Evolutionary conservation across 2,888 invertebrate species (phyloP).

Genomic region (Erannis defoliaria): DNA sequence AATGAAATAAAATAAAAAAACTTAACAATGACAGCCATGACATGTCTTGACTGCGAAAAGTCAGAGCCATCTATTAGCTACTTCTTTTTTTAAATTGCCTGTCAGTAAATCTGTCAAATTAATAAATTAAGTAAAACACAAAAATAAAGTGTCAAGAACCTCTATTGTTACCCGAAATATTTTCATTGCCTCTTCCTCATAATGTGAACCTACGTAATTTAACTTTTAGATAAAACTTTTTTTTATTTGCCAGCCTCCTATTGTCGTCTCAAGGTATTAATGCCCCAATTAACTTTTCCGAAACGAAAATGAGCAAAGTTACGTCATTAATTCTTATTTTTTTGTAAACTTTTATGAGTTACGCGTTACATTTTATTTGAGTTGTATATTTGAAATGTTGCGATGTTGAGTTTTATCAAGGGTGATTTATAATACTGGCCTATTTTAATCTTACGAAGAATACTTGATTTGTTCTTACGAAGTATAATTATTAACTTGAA

Average conservation of each 20-base stretch:
- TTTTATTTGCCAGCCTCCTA: constrained; percentile 41
- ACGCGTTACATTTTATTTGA: constrained; percentile 31
- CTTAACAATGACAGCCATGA: no score
- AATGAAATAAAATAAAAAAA: no score
- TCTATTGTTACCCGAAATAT: constrained; percentile 32
- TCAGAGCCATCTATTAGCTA: no score
- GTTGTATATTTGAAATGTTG: constrained; percentile 29
- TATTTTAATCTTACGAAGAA: background rate
- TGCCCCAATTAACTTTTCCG: constrained; percentile 43
- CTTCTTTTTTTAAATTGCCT: background rate
- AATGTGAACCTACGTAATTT: constrained; percentile 37
- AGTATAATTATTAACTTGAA: no score
- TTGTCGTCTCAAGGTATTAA: constrained; percentile 38
- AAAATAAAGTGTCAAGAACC: constrained; percentile 17
- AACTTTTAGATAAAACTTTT: constrained; percentile 46
- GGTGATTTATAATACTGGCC: background rate
- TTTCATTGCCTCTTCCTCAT: constrained; percentile 21
- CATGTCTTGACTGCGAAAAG: no score
- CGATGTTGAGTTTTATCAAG: constrained; percentile 11
- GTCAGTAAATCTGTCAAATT: no score
- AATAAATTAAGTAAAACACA: no score
- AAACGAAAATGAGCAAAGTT: constrained; percentile 50
- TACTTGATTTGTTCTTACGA: background rate
- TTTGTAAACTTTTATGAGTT: constrained; percentile 44
- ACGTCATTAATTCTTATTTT: constrained; percentile 45